phyloP scores from a whole-genome alignment of 1,140 invertebrate genomes.

The Tetramorium alpestre region DNA sequence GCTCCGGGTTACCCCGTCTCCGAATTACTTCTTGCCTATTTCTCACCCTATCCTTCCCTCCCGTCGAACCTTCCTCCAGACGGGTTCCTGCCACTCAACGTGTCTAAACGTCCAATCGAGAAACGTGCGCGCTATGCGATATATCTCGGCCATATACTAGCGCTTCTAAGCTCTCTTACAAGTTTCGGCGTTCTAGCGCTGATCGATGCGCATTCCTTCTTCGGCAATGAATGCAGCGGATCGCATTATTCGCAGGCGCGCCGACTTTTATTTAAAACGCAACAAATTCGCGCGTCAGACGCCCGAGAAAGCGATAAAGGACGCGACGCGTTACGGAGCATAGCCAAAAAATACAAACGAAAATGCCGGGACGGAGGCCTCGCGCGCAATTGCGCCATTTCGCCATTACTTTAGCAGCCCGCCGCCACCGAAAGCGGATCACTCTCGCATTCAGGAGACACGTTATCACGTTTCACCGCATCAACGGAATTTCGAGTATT shows the following conservation, averaged over 20 bases:
- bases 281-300: slow-evolving; percentile 36
- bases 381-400: slow-evolving; percentile 51
- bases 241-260: slow-evolving; percentile 36
- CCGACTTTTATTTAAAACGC: slow-evolving; percentile 57
- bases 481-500: slow-evolving; percentile 78
- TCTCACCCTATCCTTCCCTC: slow-evolving; percentile 63
- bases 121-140: slow-evolving; percentile 54
- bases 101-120: slow-evolving; percentile 73
- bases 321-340: slow-evolving; percentile 50
- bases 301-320: slow-evolving; percentile 57
- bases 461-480: slow-evolving; percentile 75
- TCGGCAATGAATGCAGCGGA: slow-evolving; percentile 44
- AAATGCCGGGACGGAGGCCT: neutral
- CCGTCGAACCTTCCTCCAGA: slow-evolving; percentile 57
- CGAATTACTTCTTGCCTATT: slow-evolving; percentile 71
- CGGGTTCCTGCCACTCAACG: slow-evolving; percentile 70
- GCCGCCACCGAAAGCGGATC: slow-evolving; percentile 64
- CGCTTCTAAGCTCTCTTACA: slow-evolving; percentile 37
- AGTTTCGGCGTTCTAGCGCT: slow-evolving; percentile 39
- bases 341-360: slow-evolving; percentile 34
- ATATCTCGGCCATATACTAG: slow-evolving; percentile 19
- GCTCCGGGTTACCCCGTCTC: slow-evolving; percentile 67
- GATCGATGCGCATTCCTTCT: slow-evolving; percentile 54
- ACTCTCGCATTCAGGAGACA: slow-evolving; percentile 74
- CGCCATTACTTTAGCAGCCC: slow-evolving; percentile 72